Evolutionary conservation across 2,797 vertebrate species (phyloP).

Genomic region (Hipposideros larvatus): DNA sequence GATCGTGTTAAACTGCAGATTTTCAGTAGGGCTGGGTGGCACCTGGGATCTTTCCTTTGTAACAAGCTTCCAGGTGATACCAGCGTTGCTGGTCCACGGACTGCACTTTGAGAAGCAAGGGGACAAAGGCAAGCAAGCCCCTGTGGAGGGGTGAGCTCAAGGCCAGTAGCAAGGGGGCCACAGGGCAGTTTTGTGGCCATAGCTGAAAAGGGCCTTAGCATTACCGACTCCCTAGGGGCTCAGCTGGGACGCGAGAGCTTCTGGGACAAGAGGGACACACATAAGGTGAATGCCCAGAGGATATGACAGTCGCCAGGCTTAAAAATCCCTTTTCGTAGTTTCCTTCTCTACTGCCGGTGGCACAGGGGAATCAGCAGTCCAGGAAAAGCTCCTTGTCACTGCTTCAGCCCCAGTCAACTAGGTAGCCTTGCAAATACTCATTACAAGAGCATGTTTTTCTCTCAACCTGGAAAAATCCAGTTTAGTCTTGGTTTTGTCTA

Average conservation of each 20-base stretch:
- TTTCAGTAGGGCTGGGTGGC: neutral
- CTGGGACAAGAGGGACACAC: neutral
- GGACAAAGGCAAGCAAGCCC: neutral
- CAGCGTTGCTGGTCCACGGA: neutral
- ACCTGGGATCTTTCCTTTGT: neutral
- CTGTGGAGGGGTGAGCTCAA: neutral
- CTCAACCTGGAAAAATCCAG: neutral
- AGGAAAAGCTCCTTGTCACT: neutral
- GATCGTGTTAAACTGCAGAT: neutral
- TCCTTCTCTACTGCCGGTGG: neutral
- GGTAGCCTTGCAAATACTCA: neutral
- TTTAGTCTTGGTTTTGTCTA: neutral
- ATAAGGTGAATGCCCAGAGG: neutral
- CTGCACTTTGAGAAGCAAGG: conserved; percentile 40
- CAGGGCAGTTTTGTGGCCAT: neutral
- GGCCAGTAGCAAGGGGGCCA: neutral
- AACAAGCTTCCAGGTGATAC: neutral
- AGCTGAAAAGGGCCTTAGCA: neutral
- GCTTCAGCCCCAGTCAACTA: neutral
- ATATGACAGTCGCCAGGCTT: neutral
- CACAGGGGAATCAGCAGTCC: neutral
- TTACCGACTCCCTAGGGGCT: neutral
- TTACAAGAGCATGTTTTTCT: neutral
- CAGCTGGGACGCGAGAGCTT: neutral
- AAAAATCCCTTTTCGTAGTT: neutral